These are phyloP conservation scores for Dryococelus australis DNA, from an alignment of 2,888 invertebrate genomes.

Conservation along the genomic window DNA sequence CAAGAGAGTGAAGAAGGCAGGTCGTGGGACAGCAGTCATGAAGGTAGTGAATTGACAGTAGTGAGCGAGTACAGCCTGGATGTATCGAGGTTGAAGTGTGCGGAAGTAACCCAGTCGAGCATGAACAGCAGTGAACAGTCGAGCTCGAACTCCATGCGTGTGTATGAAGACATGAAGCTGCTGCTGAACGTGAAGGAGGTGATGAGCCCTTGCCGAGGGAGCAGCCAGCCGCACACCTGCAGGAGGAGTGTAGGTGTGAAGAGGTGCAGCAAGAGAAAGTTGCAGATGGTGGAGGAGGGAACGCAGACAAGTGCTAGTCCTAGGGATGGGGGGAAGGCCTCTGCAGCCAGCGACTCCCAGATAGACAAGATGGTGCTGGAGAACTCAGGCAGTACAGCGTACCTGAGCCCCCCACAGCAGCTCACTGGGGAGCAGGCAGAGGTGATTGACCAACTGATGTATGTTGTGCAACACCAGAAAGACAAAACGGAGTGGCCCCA, in stretches of 20 bases:
- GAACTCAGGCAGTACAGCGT: constrained; percentile 18
- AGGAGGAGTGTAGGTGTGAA: background rate
- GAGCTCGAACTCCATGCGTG: constrained; percentile 18
- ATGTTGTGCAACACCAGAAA: background rate
- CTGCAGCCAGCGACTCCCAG: background rate
- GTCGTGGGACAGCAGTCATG: background rate
- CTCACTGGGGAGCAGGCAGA: background rate
- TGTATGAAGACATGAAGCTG: background rate
- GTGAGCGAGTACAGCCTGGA: constrained; percentile 20
- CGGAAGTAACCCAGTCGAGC: background rate
- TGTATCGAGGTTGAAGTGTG: background rate
- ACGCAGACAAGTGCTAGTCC: background rate
- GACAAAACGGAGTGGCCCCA: background rate
- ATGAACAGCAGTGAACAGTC: background rate
- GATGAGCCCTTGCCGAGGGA: background rate
- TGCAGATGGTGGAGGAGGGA: background rate
- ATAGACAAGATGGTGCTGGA: background rate
- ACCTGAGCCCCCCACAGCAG: constrained; percentile 8
- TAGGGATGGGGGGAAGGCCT: background rate
- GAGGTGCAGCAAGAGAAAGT: background rate
- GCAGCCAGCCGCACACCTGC: background rate
- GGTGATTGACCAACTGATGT: background rate
- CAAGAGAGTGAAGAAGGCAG: background rate
- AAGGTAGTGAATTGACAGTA: background rate
- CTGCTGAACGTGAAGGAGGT: background rate